phyloP scores from a whole-genome alignment of 2,113 vertebrate species.

The Azemiops feae region DNA sequence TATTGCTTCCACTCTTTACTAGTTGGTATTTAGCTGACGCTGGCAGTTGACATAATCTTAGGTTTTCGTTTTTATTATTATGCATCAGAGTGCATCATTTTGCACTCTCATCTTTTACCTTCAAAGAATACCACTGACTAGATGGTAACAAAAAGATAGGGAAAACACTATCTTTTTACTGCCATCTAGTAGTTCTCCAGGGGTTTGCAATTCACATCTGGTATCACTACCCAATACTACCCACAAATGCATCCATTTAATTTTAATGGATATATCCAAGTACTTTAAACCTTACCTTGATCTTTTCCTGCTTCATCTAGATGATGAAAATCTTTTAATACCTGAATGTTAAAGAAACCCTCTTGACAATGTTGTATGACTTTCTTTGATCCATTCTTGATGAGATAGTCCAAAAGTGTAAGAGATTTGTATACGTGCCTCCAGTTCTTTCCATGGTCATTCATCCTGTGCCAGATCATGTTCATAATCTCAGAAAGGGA shows the following conservation, averaged over 20 bases:
- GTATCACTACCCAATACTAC: background rate
- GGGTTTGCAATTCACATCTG: background rate
- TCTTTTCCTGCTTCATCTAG: constrained; percentile 59
- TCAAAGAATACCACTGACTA: background rate
- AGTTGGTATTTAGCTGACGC: background rate
- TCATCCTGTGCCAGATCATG: constrained; percentile 53
- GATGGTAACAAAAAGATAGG: background rate
- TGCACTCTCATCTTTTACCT: background rate
- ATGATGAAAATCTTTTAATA: constrained; percentile 54
- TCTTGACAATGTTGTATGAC: constrained; percentile 56
- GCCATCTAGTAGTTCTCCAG: background rate
- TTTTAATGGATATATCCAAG: constrained; percentile 29
- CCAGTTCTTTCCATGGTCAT: constrained; percentile 60
- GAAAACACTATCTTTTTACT: background rate
- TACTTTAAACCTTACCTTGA: constrained; percentile 57
- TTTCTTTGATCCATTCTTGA: constrained; percentile 64
- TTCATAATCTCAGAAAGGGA: constrained; percentile 60
- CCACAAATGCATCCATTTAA: background rate
- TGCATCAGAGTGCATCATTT: background rate
- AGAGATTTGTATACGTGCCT: constrained; percentile 61
- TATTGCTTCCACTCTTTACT: background rate
- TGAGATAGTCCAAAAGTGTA: constrained; percentile 58
- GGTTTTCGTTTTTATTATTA: background rate
- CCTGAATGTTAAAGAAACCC: constrained; percentile 49
- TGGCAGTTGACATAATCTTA: background rate